phyloP scores from a whole-genome alignment of 2,888 invertebrate genomes.

The Artemia sinica region DNA sequence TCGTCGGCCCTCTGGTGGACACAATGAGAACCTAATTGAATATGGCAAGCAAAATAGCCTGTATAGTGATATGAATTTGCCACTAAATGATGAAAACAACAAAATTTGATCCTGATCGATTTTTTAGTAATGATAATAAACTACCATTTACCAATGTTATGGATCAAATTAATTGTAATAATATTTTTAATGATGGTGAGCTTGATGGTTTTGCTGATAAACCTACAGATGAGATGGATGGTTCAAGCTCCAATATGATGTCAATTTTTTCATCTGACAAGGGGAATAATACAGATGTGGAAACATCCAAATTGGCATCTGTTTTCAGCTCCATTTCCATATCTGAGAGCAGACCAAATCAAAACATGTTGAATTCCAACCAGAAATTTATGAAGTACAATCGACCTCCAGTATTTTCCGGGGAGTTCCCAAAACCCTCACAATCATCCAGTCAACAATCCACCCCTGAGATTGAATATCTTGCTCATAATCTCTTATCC shows the following conservation, averaged over 20 bases:
- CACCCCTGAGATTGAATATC: slow-evolving; percentile 11
- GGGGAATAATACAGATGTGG: background rate
- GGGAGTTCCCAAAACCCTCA: background rate
- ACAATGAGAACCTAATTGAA: background rate
- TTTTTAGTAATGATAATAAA: background rate
- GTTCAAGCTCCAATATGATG: background rate
- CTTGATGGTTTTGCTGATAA: background rate
- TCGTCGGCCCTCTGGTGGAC: background rate
- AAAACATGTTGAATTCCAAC: background rate
- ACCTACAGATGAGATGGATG: slow-evolving; percentile 2
- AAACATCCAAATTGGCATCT: slow-evolving; percentile 2
- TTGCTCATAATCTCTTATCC: slow-evolving; percentile 1
- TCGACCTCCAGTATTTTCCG: background rate
- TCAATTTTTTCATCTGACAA: background rate
- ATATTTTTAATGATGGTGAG: background rate
- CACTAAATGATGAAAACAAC: background rate
- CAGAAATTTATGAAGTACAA: background rate
- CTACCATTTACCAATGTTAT: background rate
- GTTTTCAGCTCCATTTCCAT: slow-evolving; percentile 9
- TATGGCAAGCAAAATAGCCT: slow-evolving; percentile 2
- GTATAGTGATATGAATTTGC: background rate
- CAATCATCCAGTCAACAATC: background rate
- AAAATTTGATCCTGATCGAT: slow-evolving; percentile 3
- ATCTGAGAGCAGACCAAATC: slow-evolving; percentile 5
- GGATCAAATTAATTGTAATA: background rate